A percentile compares a stretch with the other conserved stretches of the same genome.
phyloP scores from a whole-genome alignment of 2,797 vertebrate species.

The Thripadectes ignobilis region DNA sequence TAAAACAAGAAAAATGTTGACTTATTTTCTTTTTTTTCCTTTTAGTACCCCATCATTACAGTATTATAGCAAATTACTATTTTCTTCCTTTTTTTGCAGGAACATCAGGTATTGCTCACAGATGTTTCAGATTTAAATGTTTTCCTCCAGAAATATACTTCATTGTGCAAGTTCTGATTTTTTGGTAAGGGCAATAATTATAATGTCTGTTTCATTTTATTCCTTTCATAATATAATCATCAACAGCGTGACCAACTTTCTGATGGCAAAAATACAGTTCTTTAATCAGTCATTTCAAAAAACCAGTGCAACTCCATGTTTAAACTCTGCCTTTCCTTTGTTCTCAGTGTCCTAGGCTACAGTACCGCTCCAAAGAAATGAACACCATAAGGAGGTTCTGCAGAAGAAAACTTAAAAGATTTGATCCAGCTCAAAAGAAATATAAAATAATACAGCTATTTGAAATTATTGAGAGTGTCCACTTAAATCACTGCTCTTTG shows the following conservation, averaged over 20 bases:
- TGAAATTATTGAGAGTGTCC: not conserved
- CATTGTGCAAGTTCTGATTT: not conserved
- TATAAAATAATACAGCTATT: not conserved
- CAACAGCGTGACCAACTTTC: not conserved
- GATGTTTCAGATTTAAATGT: not conserved
- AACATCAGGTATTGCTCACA: not conserved
- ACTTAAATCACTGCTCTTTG: constrained; percentile 40
- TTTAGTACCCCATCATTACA: not conserved
- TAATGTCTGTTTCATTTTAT: not conserved
- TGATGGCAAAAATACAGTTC: not conserved
- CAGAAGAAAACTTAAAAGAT: not conserved
- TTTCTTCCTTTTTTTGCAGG: not conserved
- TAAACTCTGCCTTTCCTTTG: not conserved
- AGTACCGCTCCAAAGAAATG: not conserved
- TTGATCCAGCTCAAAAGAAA: not conserved
- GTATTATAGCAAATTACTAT: not conserved
- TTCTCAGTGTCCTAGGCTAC: not conserved
- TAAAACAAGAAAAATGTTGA: not conserved
- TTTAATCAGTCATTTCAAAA: not conserved
- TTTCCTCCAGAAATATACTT: not conserved
- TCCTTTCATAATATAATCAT: not conserved
- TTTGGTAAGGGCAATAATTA: not conserved
- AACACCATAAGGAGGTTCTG: not conserved
- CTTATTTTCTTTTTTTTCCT: not conserved
- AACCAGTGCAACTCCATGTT: not conserved